Evolutionary conservation across 2,888 invertebrate genomes (phyloP), one percentile per base, ranked within the genome.

Genomic region (Caenorhabditis parvicauda): DNA sequence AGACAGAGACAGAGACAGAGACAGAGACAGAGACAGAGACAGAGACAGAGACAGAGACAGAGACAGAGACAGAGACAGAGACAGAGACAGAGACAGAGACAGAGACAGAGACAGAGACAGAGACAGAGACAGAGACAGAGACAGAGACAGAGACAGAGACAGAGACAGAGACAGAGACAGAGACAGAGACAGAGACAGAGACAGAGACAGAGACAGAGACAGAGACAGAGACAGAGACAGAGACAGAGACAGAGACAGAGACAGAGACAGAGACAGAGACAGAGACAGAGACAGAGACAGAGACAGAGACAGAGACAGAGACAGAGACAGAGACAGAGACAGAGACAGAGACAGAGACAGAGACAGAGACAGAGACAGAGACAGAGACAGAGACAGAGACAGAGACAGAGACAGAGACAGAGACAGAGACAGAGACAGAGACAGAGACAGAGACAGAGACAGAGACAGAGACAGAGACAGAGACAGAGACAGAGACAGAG

Each of bases 301-400:
- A 21, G n/a, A n/a, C n/a, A n/a, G n/a, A n/a, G n/a, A n/a, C n/a
- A n/a, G n/a, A n/a, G n/a, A n/a, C n/a, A 51, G 9, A 19, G n/a
- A 39, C 27, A 14, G 7, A 7, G 28, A 37, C 39, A 17, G 25
- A 27, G 25, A 41, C 1, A 28, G 7, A 19, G 25, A 41, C 9
- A 25, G n/a, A 3, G 49, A 22, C 19, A n/a, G 27, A 5, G 49
- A 14, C 14, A 19, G 38, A 14, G 19, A 14, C 14, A 14, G 24
- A 22, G 49, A 39, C 37, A 25, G 22, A 47, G 32, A 47, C 29
- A 5, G 4, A 47, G 14, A 27, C 14, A 29, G 22, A 6, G 32
- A 47, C 6, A 21, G 19, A 24, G n/a, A 21, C 32, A 21, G 52
- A 47, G 48, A 58, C 48, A 42, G 47, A 45, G 44, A 44, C 48